Base-by-base conservation (phyloP, 2,113 vertebrate genomes). In the Oophaga pumilio region DNA sequence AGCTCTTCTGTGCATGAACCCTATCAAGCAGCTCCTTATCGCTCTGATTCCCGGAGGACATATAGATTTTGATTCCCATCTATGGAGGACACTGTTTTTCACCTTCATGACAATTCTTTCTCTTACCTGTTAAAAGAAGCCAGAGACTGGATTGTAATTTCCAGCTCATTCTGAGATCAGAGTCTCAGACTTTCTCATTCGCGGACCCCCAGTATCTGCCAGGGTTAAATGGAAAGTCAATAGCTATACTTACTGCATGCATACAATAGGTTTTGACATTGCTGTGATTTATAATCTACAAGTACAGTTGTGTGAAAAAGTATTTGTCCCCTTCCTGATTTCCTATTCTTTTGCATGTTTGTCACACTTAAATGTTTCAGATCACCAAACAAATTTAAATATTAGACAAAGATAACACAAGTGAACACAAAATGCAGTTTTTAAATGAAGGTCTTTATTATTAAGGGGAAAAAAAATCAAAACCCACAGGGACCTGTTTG, bases 101-200 rank as follows among this genome's bases (percentile, higher is more conserved):
- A 28, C 43, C 33, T 49, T 20, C 6, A 18, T 73, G 26, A 3
- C 8, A 22, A 1, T 57, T 20, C 7, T 4, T 43, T 49, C 52
- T 33, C 66, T 85, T 85, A 85, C 83, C 83, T 85, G 69, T 20
- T 26, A 85, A 1, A 59, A 85, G 17, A 85, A 85, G 83, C 68
- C 83, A 74, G 11, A 57, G 22, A 10, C 13, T 17, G 49, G 18
- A 12, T 9, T 12, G 6, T 12, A 57, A 11, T 9, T 57, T 85
- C 82, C 82, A 68, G 20, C 53, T 24, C 83, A 85, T 74, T 33
- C 24, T 85, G 24, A 85, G 68, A 43, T 20, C 17, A 13, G 11
- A 22, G 68, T 71, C 68, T 74, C 53, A 33, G 49, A 13, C 13
- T 74, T 14, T 33, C 6, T 71, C 68, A 33, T 24, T 28, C 33